These are phyloP conservation scores for Trichogramma dendrolimi DNA, from an alignment of 2,888 invertebrate species.

Conservation along the genomic window DNA sequence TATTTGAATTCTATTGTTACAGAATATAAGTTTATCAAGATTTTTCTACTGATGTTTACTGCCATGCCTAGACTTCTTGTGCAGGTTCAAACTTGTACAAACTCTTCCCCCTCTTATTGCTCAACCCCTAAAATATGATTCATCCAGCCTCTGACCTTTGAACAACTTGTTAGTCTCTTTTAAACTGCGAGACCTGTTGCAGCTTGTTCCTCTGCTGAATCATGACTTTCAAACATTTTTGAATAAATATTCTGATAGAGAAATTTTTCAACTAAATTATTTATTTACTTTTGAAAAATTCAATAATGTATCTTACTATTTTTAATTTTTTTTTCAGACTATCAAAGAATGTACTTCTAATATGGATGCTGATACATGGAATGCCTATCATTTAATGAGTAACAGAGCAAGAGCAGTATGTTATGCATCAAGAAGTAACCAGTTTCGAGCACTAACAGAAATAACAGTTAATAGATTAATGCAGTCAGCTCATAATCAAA, in stretches of 20 bases:
- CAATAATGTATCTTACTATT: neutral
- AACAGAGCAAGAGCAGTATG: slow-evolving; percentile 68
- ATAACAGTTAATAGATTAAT: slow-evolving; percentile 63
- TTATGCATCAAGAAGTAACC: slow-evolving; percentile 61
- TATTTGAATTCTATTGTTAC: slow-evolving; percentile 4
- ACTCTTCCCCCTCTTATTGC: slow-evolving; percentile 32
- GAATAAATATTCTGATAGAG: too few relatives aligned
- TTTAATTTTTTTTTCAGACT: slow-evolving; percentile 46
- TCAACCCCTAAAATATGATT: too few relatives aligned
- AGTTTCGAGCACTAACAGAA: slow-evolving; percentile 64
- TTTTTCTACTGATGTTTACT: neutral
- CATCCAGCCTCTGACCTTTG: too few relatives aligned
- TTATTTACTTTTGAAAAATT: too few relatives aligned
- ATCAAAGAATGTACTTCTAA: slow-evolving; percentile 61
- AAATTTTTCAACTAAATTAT: too few relatives aligned
- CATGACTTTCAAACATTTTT: too few relatives aligned
- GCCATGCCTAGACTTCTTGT: slow-evolving; percentile 3
- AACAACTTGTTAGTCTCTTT: too few relatives aligned
- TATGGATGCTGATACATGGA: slow-evolving; percentile 67
- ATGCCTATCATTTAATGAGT: slow-evolving; percentile 65
- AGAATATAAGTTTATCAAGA: neutral
- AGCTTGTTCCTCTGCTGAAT: too few relatives aligned
- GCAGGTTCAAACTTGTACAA: slow-evolving; percentile 42
- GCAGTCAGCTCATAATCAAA: slow-evolving; percentile 55
- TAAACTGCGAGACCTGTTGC: too few relatives aligned